Percentiles rank a stretch among this genome's conserved stretches.
Evolutionary conservation across 2,113 vertebrate genomes (phyloP).

Genomic region (Colinus virginianus): DNA sequence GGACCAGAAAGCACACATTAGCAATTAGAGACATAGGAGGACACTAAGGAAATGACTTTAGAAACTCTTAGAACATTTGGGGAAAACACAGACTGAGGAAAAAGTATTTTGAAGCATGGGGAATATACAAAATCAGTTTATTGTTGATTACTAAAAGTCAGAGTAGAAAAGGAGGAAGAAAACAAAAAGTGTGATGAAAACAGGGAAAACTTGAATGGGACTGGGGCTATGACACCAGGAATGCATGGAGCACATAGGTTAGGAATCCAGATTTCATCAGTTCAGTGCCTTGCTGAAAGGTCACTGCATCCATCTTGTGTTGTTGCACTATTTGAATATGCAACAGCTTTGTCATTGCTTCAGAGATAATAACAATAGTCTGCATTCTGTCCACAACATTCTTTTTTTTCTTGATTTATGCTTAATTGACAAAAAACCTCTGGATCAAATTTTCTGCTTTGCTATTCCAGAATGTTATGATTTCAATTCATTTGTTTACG

Average conservation of each 20-base stretch:
- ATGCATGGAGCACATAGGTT: fast-evolving
- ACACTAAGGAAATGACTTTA: neutral
- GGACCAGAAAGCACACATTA: neutral
- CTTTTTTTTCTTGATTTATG: neutral
- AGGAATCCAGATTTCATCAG: neutral
- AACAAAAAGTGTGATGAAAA: neutral
- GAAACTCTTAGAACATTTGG: neutral
- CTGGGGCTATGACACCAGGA: neutral
- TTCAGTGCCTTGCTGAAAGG: neutral
- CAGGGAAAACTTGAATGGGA: neutral
- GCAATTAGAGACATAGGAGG: neutral
- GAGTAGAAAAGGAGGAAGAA: neutral
- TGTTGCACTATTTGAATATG: neutral
- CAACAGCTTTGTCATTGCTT: neutral
- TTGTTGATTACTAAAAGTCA: neutral
- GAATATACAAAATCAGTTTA: neutral
- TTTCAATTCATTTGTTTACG: neutral
- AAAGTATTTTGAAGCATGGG: neutral
- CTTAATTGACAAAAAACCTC: neutral
- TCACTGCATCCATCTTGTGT: neutral
- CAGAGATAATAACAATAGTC: neutral
- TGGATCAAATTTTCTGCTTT: neutral
- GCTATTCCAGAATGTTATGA: neutral
- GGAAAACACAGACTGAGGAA: neutral
- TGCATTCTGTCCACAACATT: neutral